Evolutionary conservation across 2,797 vertebrate genomes (phyloP), one percentile per base, ranked within the genome.

Genomic region (Molothrus ater): DNA sequence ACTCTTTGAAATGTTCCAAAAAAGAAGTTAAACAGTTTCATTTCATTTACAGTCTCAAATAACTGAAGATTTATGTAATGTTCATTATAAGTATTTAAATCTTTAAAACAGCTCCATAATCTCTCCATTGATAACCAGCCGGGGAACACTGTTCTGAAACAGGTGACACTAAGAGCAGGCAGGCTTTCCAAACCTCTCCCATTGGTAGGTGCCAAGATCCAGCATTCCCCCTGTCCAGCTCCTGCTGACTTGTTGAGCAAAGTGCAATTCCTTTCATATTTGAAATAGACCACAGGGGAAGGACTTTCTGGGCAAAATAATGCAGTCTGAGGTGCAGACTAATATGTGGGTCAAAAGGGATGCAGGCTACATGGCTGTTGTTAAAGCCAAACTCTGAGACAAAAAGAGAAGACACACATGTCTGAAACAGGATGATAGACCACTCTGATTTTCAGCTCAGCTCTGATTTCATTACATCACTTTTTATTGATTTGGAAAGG

Each of bases 151-250:
- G 8, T 20, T 65, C 32, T 68, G 26, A 40, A 86, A n/a, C 2
- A 43, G 25, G 10, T 50, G 19, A 64, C 10, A 14, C 25, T 63
- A 54, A 83, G 22, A 43, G 8, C 7, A 40, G 17, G 4, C 10
- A 80, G 57, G 17, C 8, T 81, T 73, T 93, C 36, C 38, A 64
- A 61, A 51, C 3, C 3, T 61, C 24, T 69, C 7, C 28, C 20
- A 31, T 3, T 22, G 53, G 17, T 7, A 69, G 15, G 8, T 69
- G 59, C 21, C 45, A 78, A 73, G 32, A 48, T 34, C 9, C 45
- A 71, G 17, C 17, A 42, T 43, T 38, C 2, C 1, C 8, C 3
- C 3, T 2, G 0, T 29, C 3, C 38, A 63, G 15, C 8, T 45
- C 18, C 42, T 71, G 29, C 40, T 54, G 34, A 69, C 20, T 21